A percentile compares a stretch with the other conserved stretches of the same genome.
phyloP scores from a whole-genome alignment of 2,113 vertebrate genomes.

The Erpornis zantholeuca region DNA sequence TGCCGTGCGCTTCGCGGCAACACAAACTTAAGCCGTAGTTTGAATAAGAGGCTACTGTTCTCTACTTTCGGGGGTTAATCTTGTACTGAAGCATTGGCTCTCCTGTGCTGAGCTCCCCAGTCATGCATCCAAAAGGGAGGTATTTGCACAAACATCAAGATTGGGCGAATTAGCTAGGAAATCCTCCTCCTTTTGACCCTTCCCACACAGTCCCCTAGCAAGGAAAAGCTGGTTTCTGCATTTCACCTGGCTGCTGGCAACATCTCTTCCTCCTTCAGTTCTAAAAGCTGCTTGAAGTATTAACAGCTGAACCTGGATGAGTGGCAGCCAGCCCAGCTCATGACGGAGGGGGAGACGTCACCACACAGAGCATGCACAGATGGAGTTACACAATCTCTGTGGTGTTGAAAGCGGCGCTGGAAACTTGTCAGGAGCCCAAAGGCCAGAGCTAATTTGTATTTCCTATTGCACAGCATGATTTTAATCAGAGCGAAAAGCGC shows the following conservation, averaged over 20 bases:
- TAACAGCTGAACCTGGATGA: neutral
- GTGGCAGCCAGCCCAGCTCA: neutral
- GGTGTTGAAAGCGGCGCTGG: neutral
- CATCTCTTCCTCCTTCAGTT: neutral
- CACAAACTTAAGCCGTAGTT: neutral
- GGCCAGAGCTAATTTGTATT: slow-evolving; percentile 16
- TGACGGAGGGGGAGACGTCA: slow-evolving; percentile 1
- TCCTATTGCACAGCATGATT: slow-evolving; percentile 32
- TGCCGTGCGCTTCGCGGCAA: neutral
- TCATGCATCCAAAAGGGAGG: neutral
- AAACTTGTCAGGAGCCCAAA: slow-evolving; percentile 30
- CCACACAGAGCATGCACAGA: neutral
- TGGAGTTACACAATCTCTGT: neutral
- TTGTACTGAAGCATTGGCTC: neutral
- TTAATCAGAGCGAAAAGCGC: neutral
- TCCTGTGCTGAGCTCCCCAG: neutral
- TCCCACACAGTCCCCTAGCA: neutral
- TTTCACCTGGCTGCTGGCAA: neutral
- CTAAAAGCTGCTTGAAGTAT: slow-evolving; percentile 29
- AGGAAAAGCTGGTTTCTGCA: neutral
- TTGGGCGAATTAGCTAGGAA: neutral
- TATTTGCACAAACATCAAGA: neutral
- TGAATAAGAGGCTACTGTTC: neutral
- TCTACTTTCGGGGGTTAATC: neutral
- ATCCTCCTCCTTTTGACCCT: neutral